These are phyloP conservation scores for Stigmatopora argus DNA, from an alignment of 2,113 vertebrate genomes.

Conservation along the genomic window DNA sequence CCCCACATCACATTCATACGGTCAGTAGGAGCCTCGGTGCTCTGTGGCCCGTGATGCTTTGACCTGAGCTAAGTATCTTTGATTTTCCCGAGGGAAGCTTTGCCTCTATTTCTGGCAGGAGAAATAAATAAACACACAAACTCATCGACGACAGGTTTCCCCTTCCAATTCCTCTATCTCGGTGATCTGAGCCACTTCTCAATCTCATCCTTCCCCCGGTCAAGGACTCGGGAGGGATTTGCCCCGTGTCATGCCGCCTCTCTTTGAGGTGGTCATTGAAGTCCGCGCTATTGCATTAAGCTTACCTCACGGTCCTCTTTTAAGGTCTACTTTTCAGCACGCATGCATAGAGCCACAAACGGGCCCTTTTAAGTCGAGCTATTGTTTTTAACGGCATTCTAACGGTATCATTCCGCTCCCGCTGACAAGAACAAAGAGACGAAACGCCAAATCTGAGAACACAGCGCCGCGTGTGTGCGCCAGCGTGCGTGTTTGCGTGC, in stretches of 20 bases:
- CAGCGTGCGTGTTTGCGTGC: constrained; percentile 30
- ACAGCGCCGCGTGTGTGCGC: constrained; percentile 51
- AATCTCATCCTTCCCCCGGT: constrained; percentile 49
- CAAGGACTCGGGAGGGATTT: constrained; percentile 57
- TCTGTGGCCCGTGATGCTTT: constrained; percentile 36
- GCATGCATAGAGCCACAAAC: constrained; percentile 39
- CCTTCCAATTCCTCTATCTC: constrained; percentile 7
- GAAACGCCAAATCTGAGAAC: constrained; percentile 67
- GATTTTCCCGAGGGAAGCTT: constrained; percentile 45
- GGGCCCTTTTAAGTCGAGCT: constrained; percentile 61
- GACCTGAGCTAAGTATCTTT: constrained; percentile 39
- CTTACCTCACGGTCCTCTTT: constrained; percentile 55
- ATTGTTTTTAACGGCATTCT: constrained; percentile 75
- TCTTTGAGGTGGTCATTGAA: constrained; percentile 66
- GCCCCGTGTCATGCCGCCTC: constrained; percentile 52
- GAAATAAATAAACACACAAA: constrained; percentile 2
- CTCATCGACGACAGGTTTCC: neutral
- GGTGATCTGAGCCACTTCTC: constrained; percentile 30
- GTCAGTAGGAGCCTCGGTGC: constrained; percentile 50
- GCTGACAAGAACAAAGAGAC: constrained; percentile 68
- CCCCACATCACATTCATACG: constrained; percentile 48
- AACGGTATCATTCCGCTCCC: constrained; percentile 68
- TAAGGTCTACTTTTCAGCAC: constrained; percentile 67
- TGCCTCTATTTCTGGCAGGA: neutral
- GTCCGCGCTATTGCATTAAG: constrained; percentile 69